These are phyloP conservation scores for Achatina immaculata DNA, from an alignment of 1,140 invertebrate species.

Conservation along the genomic window DNA sequence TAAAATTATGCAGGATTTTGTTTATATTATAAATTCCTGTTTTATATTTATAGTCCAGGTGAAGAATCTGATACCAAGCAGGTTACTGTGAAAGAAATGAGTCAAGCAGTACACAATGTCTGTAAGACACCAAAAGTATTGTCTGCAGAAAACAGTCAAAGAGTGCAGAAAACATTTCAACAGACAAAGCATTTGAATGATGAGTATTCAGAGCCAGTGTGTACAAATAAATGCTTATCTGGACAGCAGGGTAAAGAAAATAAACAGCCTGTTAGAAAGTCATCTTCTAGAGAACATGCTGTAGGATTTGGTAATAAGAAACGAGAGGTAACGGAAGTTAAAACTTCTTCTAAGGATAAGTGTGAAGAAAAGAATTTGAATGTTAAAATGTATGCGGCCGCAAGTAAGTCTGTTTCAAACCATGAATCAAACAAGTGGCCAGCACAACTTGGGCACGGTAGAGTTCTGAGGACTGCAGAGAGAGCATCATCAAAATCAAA, in stretches of 20 bases:
- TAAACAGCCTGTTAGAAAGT: not conserved
- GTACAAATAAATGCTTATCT: not conserved
- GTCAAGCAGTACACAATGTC: not conserved
- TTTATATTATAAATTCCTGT: too few species aligned
- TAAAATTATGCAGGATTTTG: too few species aligned
- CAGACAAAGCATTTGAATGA: too few species aligned
- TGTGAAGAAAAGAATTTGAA: not conserved
- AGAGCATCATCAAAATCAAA: not conserved
- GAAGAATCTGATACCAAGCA: not conserved
- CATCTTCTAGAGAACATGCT: not conserved
- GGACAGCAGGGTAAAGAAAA: not conserved
- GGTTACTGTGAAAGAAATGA: not conserved
- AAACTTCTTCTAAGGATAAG: not conserved
- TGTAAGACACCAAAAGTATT: not conserved
- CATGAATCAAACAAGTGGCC: not conserved
- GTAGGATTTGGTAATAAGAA: not conserved
- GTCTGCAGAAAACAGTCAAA: not conserved
- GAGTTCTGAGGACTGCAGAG: not conserved
- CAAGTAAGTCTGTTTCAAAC: not conserved
- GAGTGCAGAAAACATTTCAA: not conserved
- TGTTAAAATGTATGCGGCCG: not conserved
- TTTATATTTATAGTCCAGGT: not conserved
- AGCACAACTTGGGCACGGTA: not conserved
- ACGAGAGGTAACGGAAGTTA: not conserved
- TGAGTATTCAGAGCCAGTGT: too few species aligned